These are phyloP conservation scores for Pachypanchax playfairii DNA, from an alignment of 2,113 vertebrate genomes.

Conservation along the genomic window DNA sequence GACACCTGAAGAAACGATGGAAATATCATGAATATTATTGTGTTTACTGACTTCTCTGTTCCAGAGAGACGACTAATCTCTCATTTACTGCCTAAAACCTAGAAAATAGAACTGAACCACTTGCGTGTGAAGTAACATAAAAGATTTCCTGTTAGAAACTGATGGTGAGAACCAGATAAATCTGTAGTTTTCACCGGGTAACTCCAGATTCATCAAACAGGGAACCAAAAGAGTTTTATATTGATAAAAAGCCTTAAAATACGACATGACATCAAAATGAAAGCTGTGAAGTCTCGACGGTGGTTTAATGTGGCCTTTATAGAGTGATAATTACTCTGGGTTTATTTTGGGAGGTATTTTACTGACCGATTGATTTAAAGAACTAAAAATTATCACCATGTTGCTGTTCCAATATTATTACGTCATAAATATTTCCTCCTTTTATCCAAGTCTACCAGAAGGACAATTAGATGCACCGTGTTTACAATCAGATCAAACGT, in stretches of 20 bases:
- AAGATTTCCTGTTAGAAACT: conserved; percentile 16
- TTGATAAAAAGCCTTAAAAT: conserved; percentile 27
- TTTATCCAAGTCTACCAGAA: not conserved
- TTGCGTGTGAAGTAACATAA: conserved; percentile 2
- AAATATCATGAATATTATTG: not conserved
- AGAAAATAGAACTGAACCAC: conserved; percentile 6
- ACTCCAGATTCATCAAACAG: conserved; percentile 24
- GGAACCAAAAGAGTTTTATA: conserved; percentile 43
- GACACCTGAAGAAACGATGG: conserved; percentile 84
- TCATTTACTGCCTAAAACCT: not conserved
- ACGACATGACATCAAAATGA: not conserved
- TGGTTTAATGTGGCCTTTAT: not conserved
- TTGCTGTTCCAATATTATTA: not conserved
- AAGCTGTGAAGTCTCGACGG: conserved; percentile 3
- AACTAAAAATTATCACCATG: not conserved
- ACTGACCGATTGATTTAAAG: too few species aligned
- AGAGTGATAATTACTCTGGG: too few species aligned
- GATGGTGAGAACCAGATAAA: conserved; percentile 9
- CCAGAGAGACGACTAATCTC: not conserved
- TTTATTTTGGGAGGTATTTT: too few species aligned
- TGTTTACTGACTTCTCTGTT: not conserved
- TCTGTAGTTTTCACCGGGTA: conserved; percentile 1
- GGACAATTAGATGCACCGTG: not conserved
- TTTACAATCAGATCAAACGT: not conserved
- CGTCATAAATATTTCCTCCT: not conserved